A percentile compares a stretch with the other conserved stretches of the same genome.
Evolutionary conservation across 2,888 invertebrate species (phyloP).

Genomic region (Leptinotarsa rubiginosa): DNA sequence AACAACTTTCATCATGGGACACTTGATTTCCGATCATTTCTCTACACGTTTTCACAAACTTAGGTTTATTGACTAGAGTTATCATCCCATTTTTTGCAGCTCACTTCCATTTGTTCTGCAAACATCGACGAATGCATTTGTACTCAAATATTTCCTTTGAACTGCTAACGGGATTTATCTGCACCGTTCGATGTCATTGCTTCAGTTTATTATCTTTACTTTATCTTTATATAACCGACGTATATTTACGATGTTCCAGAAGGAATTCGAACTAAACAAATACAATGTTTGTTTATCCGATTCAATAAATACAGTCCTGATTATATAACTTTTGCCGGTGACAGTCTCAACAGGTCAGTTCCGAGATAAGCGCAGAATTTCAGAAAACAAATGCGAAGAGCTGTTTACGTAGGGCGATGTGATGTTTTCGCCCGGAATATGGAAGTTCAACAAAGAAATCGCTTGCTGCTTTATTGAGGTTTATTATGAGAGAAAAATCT

Average conservation of each 20-base stretch:
- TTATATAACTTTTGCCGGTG: conserved; percentile 31
- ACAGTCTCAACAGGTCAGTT: conserved; percentile 30
- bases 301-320: conserved; percentile 27
- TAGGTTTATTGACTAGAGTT: too few relatives aligned
- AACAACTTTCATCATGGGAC: too few relatives aligned
- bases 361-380: conserved; percentile 12
- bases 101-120: background rate
- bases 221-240: conserved; percentile 15
- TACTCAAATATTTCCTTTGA: background rate
- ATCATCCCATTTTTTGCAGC: background rate
- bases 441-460: background rate
- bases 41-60: too few relatives aligned
- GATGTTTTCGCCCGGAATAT: conserved; percentile 13
- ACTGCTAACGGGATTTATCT: conserved; percentile 13
- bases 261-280: conserved; percentile 24
- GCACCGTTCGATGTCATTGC: conserved; percentile 14
- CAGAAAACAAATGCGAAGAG: conserved; percentile 1
- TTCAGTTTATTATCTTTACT: conserved; percentile 21
- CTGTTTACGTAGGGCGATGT: conserved; percentile 6
- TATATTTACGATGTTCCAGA: conserved; percentile 19
- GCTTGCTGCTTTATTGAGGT: background rate
- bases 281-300: conserved; percentile 21
- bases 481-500: background rate
- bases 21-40: too few relatives aligned
- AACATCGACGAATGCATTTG: background rate